phyloP scores from a whole-genome alignment of 2,113 vertebrate genomes.

The Theropithecus gelada region DNA sequence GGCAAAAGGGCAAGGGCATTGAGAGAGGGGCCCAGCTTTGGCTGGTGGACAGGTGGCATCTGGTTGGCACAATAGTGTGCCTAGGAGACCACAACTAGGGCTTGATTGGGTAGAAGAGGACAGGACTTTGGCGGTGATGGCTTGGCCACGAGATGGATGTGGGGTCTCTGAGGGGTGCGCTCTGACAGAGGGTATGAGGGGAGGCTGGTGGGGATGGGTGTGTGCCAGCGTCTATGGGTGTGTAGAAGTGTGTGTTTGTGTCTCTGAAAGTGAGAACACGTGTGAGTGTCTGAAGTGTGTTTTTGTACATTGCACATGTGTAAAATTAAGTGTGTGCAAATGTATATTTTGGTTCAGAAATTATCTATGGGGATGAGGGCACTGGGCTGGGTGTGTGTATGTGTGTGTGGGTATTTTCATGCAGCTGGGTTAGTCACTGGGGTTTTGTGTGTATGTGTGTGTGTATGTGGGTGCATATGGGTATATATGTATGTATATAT shows the following conservation, averaged over 20 bases:
- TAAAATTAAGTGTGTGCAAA: not conserved
- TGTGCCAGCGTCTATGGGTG: not conserved
- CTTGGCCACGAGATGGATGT: not conserved
- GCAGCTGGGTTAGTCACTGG: not conserved
- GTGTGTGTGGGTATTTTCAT: not conserved
- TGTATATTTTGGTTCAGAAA: not conserved
- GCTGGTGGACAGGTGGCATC: not conserved
- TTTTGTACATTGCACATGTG: not conserved
- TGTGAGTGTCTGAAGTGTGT: not conserved
- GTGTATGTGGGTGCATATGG: not conserved
- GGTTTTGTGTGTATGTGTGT: not conserved
- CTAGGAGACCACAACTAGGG: not conserved
- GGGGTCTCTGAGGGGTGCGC: not conserved
- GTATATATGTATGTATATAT: too few relatives aligned
- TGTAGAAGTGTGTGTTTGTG: not conserved
- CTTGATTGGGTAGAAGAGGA: not conserved
- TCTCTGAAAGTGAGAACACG: not conserved
- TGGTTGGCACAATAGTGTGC: not conserved
- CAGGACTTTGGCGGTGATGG: not conserved
- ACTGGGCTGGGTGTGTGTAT: too few relatives aligned
- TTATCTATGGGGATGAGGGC: not conserved
- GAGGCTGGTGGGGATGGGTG: not conserved
- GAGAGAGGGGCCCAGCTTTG: not conserved
- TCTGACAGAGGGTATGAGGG: not conserved
- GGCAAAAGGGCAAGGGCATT: not conserved